Evolutionary conservation across 2,888 invertebrate genomes (phyloP), one percentile per base, ranked within the genome.

Genomic region (Chesias legatella): DNA sequence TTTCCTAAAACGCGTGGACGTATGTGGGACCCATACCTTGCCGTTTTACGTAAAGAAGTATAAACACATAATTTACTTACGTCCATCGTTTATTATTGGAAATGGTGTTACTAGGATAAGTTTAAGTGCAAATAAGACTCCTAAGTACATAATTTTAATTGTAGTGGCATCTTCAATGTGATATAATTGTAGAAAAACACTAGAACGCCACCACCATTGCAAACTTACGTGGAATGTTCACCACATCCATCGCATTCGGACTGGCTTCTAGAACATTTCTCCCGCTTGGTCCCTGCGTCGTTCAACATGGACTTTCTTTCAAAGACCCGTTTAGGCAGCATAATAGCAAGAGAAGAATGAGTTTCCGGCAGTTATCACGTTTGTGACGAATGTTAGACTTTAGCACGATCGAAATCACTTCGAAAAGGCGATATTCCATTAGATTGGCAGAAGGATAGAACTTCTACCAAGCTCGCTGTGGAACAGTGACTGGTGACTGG

Each of bases 301-400:
- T 84, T 89, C 88, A 89, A 78, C 86, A 86, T 71, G 80, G 88
- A 82, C 65, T 88, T 86, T 89, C 89, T 75, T 86, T 88, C 80
- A 79, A 89, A 72, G 88, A 89, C 75, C 85, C 88, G 88, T 89
- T 89, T 85, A 86, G 86, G 78, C 88, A 89, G 73, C 89, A 89
- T 89, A 89, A 73, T 84, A 89, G 70, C 48, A 89, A 66, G 20
- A 89, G 63, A 47, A 89, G 73, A 46, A 89, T 86, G 66, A 88
- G 85, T 63, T 88, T 88, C 47, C 85, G 73, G 65, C 86, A 88
- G 55, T 73, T 79, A 66, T 84, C 83, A 38, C 83, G 77, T 64
- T 82, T 79, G 56, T 78, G 73, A 48, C 75, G 82, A 79, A 86
- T 86, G 72, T 83, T 86, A 70, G 80, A 71, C 63, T 81, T 84